phyloP scores from a whole-genome alignment of 2,888 invertebrate genomes.

The Temnothorax rugatulus region DNA sequence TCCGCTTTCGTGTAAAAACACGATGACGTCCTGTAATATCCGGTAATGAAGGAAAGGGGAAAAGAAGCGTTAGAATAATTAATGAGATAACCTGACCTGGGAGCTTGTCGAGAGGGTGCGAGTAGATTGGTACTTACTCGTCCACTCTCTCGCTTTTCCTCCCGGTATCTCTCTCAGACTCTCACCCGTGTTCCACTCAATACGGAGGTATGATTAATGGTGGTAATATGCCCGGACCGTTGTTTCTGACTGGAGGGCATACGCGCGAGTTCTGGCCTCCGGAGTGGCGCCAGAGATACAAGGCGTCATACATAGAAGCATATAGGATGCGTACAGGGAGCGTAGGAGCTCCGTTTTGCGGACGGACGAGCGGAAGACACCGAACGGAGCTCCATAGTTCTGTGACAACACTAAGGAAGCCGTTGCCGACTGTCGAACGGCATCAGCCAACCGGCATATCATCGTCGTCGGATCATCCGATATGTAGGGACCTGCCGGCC shows the following conservation, averaged over 20 bases:
- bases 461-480: constrained; percentile 17
- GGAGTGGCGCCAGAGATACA: constrained; percentile 22
- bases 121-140: constrained; percentile 68
- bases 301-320: constrained; percentile 25
- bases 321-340: neutral
- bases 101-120: constrained; percentile 34
- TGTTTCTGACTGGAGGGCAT: constrained; percentile 72
- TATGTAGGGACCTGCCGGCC: neutral
- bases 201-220: constrained; percentile 81
- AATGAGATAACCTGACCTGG: constrained; percentile 52
- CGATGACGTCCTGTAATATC: constrained; percentile 31
- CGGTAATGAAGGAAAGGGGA: constrained; percentile 38
- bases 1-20: constrained; percentile 39
- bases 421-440: constrained; percentile 21
- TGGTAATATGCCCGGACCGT: constrained; percentile 80
- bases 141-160: constrained; percentile 38
- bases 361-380: neutral
- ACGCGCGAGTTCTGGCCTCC: constrained; percentile 21
- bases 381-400: neutral
- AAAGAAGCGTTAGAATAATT: constrained; percentile 56
- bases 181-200: constrained; percentile 75
- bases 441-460: constrained; percentile 28
- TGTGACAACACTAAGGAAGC: constrained; percentile 19
- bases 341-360: constrained; percentile 20
- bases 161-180: constrained; percentile 42